These are phyloP conservation scores for Drosophila borborema DNA, from an alignment of 2,888 invertebrate genomes.

Conservation along the genomic window DNA sequence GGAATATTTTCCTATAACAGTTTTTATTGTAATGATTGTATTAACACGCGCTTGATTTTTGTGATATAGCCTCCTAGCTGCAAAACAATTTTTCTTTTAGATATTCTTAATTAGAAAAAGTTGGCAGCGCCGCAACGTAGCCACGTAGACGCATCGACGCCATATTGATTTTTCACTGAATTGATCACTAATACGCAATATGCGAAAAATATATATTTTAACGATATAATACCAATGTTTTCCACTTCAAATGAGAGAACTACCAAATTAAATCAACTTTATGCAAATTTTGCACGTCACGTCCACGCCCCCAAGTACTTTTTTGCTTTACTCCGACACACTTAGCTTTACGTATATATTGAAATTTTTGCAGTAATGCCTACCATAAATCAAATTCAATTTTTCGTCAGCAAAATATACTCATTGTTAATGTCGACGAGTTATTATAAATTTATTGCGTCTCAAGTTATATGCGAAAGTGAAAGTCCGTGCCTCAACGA, in stretches of 20 bases:
- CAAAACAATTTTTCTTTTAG: constrained; percentile 10
- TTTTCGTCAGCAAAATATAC: constrained; percentile 20
- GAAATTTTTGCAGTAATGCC: constrained; percentile 26
- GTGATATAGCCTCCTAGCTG: constrained; percentile 16
- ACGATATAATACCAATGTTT: constrained; percentile 43
- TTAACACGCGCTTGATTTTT: constrained; percentile 25
- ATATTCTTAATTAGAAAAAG: constrained; percentile 30
- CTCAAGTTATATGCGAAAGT: constrained; percentile 51
- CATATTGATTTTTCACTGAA: constrained; percentile 75
- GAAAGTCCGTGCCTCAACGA: constrained; percentile 50
- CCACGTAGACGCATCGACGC: constrained; percentile 71
- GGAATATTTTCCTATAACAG: constrained; percentile 3
- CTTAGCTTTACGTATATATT: constrained; percentile 30
- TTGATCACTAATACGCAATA: constrained; percentile 60
- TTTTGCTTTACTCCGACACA: constrained; percentile 40
- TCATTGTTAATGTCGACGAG: constrained; percentile 26
- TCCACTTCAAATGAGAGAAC: constrained; percentile 51
- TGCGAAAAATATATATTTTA: constrained; percentile 33
- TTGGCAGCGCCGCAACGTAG: constrained; percentile 62
- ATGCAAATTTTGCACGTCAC: constrained; percentile 55
- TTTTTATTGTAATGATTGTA: constrained; percentile 16
- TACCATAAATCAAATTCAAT: constrained; percentile 31
- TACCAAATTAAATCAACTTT: constrained; percentile 38
- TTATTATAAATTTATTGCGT: constrained; percentile 52
- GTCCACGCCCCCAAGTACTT: constrained; percentile 60